Evolutionary conservation across 2,113 vertebrate species (phyloP), one percentile per base, ranked within the genome.

Genomic region (Boleophthalmus pectinirostris): DNA sequence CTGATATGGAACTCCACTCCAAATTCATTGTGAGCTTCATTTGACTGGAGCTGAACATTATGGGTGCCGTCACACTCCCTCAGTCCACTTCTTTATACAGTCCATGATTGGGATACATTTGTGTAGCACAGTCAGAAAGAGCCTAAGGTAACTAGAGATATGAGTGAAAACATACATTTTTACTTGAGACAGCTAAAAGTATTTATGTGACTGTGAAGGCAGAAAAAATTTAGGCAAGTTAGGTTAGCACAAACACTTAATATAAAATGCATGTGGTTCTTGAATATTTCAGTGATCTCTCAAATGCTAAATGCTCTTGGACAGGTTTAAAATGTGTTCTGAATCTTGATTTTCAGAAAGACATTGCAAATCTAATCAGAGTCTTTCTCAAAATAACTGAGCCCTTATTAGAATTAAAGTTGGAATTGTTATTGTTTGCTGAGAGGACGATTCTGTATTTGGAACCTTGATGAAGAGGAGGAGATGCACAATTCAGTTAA

Each of bases 201-300:
- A 18, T 53, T 20, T 53, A 8, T 53, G 7, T 20, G 38, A 38
- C 10, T 9, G 38, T 49, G 16, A 15, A 5, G 51, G 20, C 14
- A 53, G 51, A 9, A 53, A 53, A n/a, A 20, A 53, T 18, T 51
- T 20, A 18, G 16, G 49, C 16, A 18, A 16, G 49, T 16, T 3
- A 51, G 49, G 49, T 16, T 16, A 16, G 46, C 15, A 9, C n/a
- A 21, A 7, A 54, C 9, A 54, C 51, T 10, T 54, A 7, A 2
- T 54, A 8, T 54, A 21, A 54, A 54, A 54, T 54, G 20, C 20
- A 54, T 54, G 51, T 10, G 51, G 7, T 54, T 54, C 51, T 54
- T 54, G 51, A 54, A 54, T 54, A 54, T 54, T 54, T 54, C 51
- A 54, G 51, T 21, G 20, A 54, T 54, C n/a, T n/a, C 51, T n/a